phyloP scores from a whole-genome alignment of 2,113 vertebrate genomes.

The Amphiprion percula region DNA sequence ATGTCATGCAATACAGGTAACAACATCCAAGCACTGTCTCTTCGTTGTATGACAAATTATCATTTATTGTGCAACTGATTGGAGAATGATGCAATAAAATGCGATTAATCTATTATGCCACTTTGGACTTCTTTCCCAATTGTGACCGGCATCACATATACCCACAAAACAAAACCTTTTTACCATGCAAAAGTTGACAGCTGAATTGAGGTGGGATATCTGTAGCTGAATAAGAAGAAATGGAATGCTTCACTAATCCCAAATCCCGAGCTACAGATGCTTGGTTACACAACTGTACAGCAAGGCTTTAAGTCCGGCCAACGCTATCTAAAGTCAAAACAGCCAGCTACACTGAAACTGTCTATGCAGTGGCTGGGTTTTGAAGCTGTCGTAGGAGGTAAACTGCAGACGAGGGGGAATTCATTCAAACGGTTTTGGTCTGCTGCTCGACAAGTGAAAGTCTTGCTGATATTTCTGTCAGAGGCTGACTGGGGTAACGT shows the following conservation, averaged over 20 bases:
- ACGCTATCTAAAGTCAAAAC: conserved; percentile 33
- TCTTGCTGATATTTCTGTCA: background rate
- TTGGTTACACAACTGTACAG: conserved; percentile 66
- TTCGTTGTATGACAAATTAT: background rate
- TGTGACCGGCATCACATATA: background rate
- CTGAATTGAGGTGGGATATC: conserved; percentile 24
- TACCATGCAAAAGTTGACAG: conserved; percentile 14
- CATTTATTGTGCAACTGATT: background rate
- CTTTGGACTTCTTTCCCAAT: background rate
- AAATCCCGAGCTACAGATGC: conserved; percentile 64
- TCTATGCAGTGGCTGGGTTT: background rate
- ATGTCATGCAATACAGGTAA: background rate
- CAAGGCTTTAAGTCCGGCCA: conserved; percentile 41
- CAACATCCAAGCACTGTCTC: background rate
- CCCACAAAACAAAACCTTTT: background rate
- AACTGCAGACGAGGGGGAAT: background rate
- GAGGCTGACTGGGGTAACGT: background rate
- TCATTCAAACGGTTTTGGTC: background rate
- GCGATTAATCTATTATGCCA: background rate
- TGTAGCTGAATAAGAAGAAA: conserved; percentile 53
- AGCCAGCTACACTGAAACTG: conserved; percentile 8
- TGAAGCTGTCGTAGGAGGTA: too few species aligned
- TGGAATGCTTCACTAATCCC: conserved; percentile 65
- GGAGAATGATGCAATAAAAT: background rate
- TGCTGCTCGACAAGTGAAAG: conserved; percentile 1